Evolutionary conservation across 2,797 vertebrate genomes (phyloP).

Genomic region (Thaleichthys pacificus): DNA sequence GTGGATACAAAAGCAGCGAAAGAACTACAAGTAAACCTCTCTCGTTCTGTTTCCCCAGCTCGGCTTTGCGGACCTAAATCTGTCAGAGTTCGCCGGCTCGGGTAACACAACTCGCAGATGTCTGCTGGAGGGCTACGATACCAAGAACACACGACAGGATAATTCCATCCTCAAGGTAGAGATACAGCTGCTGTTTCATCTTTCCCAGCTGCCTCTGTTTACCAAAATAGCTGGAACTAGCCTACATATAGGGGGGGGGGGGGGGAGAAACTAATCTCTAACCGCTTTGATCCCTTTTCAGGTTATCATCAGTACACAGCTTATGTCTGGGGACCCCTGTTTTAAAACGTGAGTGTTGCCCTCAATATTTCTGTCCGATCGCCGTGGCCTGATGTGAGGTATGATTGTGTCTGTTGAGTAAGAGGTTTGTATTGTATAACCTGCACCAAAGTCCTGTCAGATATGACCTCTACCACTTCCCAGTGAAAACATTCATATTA

Average conservation of each 20-base stretch:
- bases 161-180: slow-evolving; percentile 98
- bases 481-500: not conserved
- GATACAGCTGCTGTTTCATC: not conserved
- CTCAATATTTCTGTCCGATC: not conserved
- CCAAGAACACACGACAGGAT: slow-evolving; percentile 92
- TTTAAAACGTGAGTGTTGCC: slow-evolving; percentile 90
- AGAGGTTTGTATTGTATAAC: not conserved
- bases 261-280: not conserved
- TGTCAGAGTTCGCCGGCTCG: slow-evolving; percentile 95
- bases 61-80: slow-evolving; percentile 96
- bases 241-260: no score
- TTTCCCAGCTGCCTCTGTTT: not conserved
- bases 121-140: slow-evolving; percentile 96
- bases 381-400: no score
- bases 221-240: not conserved
- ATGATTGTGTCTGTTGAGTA: no score
- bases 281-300: slow-evolving; percentile 55
- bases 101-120: slow-evolving; percentile 89
- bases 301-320: slow-evolving; percentile 93
- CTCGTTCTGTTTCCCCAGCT: slow-evolving; percentile 70
- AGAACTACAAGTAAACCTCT: not conserved
- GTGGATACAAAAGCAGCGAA: not conserved
- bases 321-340: slow-evolving; percentile 96
- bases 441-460: not conserved
- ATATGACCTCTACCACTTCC: not conserved